Evolutionary conservation across 2,888 invertebrate genomes (phyloP), one percentile per base, ranked within the genome.

Genomic region (Lasioglossum pauxillum): DNA sequence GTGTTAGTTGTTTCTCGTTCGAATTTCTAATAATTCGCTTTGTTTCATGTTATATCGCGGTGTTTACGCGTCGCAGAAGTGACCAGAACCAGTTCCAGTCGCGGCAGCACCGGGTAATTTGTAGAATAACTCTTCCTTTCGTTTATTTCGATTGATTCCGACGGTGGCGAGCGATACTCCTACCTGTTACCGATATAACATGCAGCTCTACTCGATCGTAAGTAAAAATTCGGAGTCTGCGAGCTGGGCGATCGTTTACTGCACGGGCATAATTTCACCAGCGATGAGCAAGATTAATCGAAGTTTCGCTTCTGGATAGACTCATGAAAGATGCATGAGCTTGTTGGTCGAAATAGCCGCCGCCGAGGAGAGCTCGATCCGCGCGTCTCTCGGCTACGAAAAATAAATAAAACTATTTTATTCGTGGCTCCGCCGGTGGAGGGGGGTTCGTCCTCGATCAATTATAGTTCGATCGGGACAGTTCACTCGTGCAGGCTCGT

Each of bases 301-400:
- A 27, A 71, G 71, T 41, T 41, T 38, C 71, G 71, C 38, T 41
- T 41, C 71, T 71, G 71, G 38, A 19, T 69, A 23, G 38, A 14
- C 71, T 71, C 38, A 71, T 71, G 71, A 71, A 71, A 41, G 38
- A 71, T 71, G 23, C 71, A 71, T 71, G 67, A 31, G 35, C 67
- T 19, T 67, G 35, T 8, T 10, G 35, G 35, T 35, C 67, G 67
- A 67, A 35, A 38, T 8, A 67, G 19, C 12, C 3, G 35, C 35
- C 7, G 60, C 38, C 35, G 23, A 69, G 41, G 5, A n/a, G 23
- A 69, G 5, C 71, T n/a, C 71, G n/a, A 23, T 16, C 35, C 35
- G 35, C 35, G 35, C 31, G 31, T 35, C 27, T 35, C 27, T 64
- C 31, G 44, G 12, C 38, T 19, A 69, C 69, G 67, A 67, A 67